Percentiles rank a stretch among this genome's conserved stretches.
phyloP scores from a whole-genome alignment of 2,797 vertebrate species.

The Eulemur rubriventer region DNA sequence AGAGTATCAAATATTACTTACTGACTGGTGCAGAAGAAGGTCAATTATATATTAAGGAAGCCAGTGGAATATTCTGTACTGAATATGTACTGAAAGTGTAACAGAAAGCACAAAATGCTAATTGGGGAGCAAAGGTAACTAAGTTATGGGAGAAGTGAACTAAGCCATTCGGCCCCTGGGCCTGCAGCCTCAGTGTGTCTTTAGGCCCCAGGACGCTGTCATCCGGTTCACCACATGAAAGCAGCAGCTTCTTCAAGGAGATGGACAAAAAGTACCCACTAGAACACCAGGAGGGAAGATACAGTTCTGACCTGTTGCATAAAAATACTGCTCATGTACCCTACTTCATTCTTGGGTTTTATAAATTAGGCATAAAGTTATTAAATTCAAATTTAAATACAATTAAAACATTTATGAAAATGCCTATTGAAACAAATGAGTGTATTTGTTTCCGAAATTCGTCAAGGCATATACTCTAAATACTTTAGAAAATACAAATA shows the following conservation, averaged over 20 bases:
- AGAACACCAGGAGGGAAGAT: not conserved
- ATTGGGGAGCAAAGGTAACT: not conserved
- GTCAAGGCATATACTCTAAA: not conserved
- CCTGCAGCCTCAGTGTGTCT: not conserved
- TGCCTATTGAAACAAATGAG: not conserved
- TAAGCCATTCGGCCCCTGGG: not conserved
- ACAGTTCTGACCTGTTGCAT: not conserved
- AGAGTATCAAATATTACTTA: not conserved
- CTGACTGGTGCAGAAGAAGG: not conserved
- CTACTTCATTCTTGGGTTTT: not conserved
- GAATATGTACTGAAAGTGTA: not conserved
- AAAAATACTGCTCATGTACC: not conserved
- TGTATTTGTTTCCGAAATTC: not conserved
- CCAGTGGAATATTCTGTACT: not conserved
- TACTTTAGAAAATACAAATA: not conserved
- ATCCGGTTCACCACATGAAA: not conserved
- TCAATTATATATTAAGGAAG: not conserved
- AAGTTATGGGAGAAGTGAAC: not conserved
- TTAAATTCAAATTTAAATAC: not conserved
- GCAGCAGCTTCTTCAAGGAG: not conserved
- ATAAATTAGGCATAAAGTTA: not conserved
- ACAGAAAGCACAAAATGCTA: not conserved
- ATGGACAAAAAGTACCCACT: not conserved
- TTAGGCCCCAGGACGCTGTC: not conserved
- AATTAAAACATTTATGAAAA: slow-evolving; percentile 3